These are phyloP conservation scores for Drosophila lacteicornis DNA, from an alignment of 1,140 invertebrate genomes.

Conservation along the genomic window DNA sequence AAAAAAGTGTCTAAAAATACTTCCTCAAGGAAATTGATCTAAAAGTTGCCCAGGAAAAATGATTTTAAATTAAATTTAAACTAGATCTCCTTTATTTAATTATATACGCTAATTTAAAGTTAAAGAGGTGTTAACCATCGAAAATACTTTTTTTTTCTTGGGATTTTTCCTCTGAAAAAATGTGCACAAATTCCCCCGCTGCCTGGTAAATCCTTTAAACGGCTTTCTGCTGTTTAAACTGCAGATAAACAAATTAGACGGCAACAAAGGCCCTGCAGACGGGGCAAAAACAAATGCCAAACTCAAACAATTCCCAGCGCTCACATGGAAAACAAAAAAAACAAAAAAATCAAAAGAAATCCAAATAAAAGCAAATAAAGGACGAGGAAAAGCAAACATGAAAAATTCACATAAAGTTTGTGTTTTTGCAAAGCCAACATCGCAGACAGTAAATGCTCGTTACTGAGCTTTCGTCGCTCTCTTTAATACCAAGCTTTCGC, in stretches of 20 bases:
- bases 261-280: conserved; percentile 55
- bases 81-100: too few species aligned
- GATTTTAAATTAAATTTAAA: too few species aligned
- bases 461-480: conserved; percentile 37
- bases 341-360: conserved; percentile 19
- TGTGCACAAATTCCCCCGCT: conserved; percentile 10
- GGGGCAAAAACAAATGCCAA: conserved; percentile 68
- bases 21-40: too few species aligned
- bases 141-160: too few species aligned
- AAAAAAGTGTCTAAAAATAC: too few species aligned
- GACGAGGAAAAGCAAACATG: conserved; percentile 1
- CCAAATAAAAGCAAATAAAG: conserved; percentile 44
- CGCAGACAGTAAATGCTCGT: conserved; percentile 10
- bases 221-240: conserved; percentile 54
- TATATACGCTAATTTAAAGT: too few species aligned
- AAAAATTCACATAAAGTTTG: conserved; percentile 12
- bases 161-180: neutral
- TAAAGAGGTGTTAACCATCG: too few species aligned
- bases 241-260: conserved; percentile 74
- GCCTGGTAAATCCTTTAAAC: conserved; percentile 33
- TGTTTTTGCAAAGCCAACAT: conserved; percentile 40
- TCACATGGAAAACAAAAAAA: conserved; percentile 13
- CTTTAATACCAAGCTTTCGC: conserved; percentile 19
- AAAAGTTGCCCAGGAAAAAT: too few species aligned
- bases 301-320: conserved; percentile 58